phyloP scores from a whole-genome alignment of 2,113 vertebrate genomes.

The Cephalopterus ornatus region DNA sequence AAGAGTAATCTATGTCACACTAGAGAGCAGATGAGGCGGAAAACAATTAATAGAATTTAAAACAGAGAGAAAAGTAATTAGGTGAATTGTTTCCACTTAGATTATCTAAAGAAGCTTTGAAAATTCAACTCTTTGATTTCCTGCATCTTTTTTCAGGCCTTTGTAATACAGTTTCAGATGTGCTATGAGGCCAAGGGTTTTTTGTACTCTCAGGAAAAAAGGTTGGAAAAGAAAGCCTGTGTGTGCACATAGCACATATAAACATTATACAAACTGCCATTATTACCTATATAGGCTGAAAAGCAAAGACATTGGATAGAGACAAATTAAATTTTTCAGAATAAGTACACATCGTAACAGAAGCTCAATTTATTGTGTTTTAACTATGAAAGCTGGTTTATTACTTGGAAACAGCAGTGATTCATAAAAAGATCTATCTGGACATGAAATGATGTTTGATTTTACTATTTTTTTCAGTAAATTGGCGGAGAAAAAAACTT shows the following conservation, averaged over 20 bases:
- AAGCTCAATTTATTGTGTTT: not conserved
- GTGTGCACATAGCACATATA: not conserved
- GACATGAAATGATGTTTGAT: not conserved
- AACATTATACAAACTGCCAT: not conserved
- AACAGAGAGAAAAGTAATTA: not conserved
- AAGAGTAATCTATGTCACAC: not conserved
- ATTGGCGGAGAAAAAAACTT: not conserved
- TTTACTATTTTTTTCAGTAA: not conserved
- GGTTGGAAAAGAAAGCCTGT: not conserved
- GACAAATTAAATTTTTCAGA: not conserved
- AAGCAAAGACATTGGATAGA: not conserved
- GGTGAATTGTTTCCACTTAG: not conserved
- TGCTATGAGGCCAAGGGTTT: not conserved
- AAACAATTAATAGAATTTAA: slow-evolving; percentile 6
- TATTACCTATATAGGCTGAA: not conserved
- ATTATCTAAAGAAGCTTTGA: slow-evolving; percentile 12
- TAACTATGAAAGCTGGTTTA: not conserved
- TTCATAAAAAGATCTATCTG: not conserved
- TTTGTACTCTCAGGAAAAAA: not conserved
- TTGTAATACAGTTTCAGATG: not conserved
- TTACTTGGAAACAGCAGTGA: not conserved
- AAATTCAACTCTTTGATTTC: not conserved
- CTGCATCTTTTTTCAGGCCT: not conserved
- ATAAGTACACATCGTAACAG: not conserved
- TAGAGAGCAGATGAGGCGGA: not conserved